Base-by-base conservation (phyloP, 2,113 vertebrate species). In the Eolophus roseicapilla region DNA sequence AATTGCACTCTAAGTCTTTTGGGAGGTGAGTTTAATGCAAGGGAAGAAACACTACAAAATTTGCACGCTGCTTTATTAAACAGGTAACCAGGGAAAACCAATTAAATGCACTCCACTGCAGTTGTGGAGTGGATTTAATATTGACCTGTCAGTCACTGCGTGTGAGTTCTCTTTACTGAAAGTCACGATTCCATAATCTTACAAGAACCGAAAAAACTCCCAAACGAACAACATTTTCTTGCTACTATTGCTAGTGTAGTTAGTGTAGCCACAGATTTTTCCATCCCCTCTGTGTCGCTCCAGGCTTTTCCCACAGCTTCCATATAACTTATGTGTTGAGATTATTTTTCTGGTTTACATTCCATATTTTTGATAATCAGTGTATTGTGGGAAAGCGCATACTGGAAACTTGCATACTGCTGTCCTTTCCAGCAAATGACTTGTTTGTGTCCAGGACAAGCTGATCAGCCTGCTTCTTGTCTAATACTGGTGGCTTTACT, bases 121-220 rank as follows among this genome's bases (percentile, higher is more conserved):
- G 25, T 43, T 17, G 37, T 46, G 31, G 49, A 74, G n/a, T 70
- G 46, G 94, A 47, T 96, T 97, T 96, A 95, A 92, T 93, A 94
- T 93, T 95, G 93, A 95, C 82, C 33, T 83, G 60, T 91, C 55
- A 53, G 19, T 67, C 82, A 63, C 46, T 78, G 57, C 43, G 16
- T 59, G n/a, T 1, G 19, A 53, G 43, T 84, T 94, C 28, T 80
- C 41, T 69, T 65, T 92, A 71, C 19, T 84, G 64, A 59, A 83
- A 91, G 78, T 70, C 82, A 92, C n/a, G 73, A 10, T 59, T 74
- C 67, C 13, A 3, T 67, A 37, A 70, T 33, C 52, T 69, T 82
- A 29, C 53, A 67, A 80, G 18, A 79, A 31, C 3, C 59, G 39
- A 28, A 28, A 19, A 9, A 17, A 29, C 57, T 59, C 33, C 20